Conservation (phyloP, 2,113 vertebrate species). For the Lepisosteus oculatus region DNA sequence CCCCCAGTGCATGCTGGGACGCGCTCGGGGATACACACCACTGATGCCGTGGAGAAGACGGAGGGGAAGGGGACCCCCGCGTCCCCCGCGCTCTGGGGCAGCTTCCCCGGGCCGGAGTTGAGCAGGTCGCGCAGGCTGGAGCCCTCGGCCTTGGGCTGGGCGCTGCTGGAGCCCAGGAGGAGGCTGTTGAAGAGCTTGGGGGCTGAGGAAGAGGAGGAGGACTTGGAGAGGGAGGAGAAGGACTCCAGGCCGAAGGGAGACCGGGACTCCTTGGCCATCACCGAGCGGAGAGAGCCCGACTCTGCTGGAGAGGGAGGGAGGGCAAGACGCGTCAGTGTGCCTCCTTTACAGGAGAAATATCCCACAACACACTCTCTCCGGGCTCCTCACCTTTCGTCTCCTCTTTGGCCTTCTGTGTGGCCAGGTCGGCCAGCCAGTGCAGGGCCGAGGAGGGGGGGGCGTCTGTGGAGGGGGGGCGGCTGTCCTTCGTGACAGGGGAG, state of each 20-base stretch:
- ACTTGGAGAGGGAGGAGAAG: constrained; percentile 84
- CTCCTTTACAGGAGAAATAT: neutral
- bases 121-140: constrained; percentile 94
- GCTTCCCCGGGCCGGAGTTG: constrained; percentile 90
- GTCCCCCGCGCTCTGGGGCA: constrained; percentile 83
- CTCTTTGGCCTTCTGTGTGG: constrained; percentile 95
- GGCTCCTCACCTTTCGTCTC: constrained; percentile 84
- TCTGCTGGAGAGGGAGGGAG: constrained; percentile 57
- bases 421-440: constrained; percentile 95
- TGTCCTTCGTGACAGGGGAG: constrained; percentile 64
- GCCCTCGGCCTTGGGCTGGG: constrained; percentile 90
- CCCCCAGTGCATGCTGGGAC: neutral
- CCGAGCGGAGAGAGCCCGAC: constrained; percentile 82
- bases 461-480: constrained; percentile 71
- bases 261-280: constrained; percentile 86
- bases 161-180: constrained; percentile 81
- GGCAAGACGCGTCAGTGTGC: no score
- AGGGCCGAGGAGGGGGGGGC: constrained; percentile 85
- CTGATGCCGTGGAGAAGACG: constrained; percentile 83
- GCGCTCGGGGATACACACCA: constrained; percentile 61
- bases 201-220: constrained; percentile 59
- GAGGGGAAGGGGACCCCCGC: constrained; percentile 90
- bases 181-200: constrained; percentile 96
- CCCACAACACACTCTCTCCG: neutral
- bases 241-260: constrained; percentile 90